phyloP scores from a whole-genome alignment of 2,113 vertebrate species.

The Alligator mississippiensis region DNA sequence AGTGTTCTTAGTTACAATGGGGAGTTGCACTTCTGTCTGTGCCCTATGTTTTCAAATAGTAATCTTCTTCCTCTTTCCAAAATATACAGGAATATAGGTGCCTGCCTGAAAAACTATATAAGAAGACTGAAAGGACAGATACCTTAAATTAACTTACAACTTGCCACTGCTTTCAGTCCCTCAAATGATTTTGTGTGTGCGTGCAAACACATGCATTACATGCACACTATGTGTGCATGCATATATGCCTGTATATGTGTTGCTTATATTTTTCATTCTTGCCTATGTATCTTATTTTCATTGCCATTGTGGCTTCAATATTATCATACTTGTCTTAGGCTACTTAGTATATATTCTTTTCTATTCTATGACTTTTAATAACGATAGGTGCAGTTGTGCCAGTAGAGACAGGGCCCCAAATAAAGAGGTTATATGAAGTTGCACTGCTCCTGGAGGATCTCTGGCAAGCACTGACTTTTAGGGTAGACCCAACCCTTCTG shows the following conservation, averaged over 20 bases:
- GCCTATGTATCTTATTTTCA: background rate
- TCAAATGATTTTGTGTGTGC: too few relatives aligned
- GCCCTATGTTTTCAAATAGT: background rate
- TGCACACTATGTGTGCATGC: too few relatives aligned
- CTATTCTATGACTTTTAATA: background rate
- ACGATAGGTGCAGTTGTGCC: fast-evolving
- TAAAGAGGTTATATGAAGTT: background rate
- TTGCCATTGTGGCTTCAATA: fast-evolving
- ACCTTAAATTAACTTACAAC: background rate
- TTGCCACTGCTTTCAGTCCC: fast-evolving
- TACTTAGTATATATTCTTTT: fast-evolving
- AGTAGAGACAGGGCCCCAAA: fast-evolving
- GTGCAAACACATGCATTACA: too few relatives aligned
- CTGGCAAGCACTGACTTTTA: background rate
- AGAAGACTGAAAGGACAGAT: background rate
- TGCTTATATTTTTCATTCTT: background rate
- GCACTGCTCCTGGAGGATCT: fast-evolving
- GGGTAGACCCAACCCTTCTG: background rate
- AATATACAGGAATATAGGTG: background rate
- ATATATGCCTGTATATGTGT: too few relatives aligned
- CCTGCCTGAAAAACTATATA: background rate
- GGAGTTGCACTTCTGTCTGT: too few relatives aligned
- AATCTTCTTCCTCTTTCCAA: background rate
- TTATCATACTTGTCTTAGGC: background rate
- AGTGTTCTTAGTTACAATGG: too few relatives aligned